Percentiles rank a stretch among this genome's conserved stretches.
Evolutionary conservation across 2,797 vertebrate genomes (phyloP).

Genomic region (Trachurus trachurus): DNA sequence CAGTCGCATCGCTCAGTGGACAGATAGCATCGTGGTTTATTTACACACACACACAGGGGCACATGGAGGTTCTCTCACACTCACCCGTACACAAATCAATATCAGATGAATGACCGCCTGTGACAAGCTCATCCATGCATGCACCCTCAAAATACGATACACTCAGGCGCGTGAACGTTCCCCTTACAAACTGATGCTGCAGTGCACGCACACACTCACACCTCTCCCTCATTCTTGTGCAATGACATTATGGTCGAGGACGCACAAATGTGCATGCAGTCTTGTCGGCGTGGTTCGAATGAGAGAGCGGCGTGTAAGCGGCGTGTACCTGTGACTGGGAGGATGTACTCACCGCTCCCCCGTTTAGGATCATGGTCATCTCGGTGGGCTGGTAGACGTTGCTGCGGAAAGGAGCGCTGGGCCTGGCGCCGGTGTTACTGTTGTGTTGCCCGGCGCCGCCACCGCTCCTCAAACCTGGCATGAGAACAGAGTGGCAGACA

Average conservation of each 20-base stretch:
- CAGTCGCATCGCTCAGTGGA: constrained; percentile 57
- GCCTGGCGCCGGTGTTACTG: constrained; percentile 90
- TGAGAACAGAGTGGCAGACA: constrained; percentile 11
- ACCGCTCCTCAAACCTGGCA: constrained; percentile 87
- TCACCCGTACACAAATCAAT: constrained; percentile 47
- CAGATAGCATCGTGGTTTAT: constrained; percentile 40
- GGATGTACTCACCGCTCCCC: constrained; percentile 96
- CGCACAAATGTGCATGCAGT: constrained; percentile 80
- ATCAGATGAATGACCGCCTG: constrained; percentile 57
- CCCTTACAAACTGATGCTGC: constrained; percentile 18
- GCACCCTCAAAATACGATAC: constrained; percentile 40
- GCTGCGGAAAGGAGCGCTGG: constrained; percentile 96
- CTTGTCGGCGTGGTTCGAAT: constrained; percentile 58
- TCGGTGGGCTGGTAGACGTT: constrained; percentile 99
- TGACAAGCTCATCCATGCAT: constrained; percentile 60
- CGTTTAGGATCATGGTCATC: constrained; percentile 98
- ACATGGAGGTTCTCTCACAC: constrained; percentile 30
- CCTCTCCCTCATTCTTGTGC: constrained; percentile 68
- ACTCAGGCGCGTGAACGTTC: constrained; percentile 43
- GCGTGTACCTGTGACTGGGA: constrained; percentile 80
- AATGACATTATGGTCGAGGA: constrained; percentile 60
- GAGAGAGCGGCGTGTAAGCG: constrained; percentile 71
- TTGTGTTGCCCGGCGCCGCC: constrained; percentile 88
- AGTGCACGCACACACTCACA: constrained; percentile 54
- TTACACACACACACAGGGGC: constrained; percentile 33